Conservation (phyloP, 2,888 invertebrate species). For the Cephalotes varians region DNA sequence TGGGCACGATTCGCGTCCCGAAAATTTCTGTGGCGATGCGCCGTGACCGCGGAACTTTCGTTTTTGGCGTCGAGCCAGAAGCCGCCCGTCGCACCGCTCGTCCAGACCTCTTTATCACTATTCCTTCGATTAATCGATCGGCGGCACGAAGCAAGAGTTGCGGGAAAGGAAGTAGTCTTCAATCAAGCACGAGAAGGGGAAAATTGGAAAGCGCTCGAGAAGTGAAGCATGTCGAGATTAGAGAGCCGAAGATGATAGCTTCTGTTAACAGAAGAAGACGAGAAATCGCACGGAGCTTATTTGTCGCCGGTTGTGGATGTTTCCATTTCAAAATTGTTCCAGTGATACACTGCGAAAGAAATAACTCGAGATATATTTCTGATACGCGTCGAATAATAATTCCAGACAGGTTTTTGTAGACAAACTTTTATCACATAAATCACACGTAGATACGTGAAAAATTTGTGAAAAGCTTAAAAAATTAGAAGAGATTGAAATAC, state of each 20-base stretch:
- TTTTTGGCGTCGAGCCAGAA: slow-evolving; percentile 64
- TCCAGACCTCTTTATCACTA: slow-evolving; percentile 49
- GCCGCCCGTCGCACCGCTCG: neutral
- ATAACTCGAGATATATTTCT: neutral
- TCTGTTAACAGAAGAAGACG: slow-evolving; percentile 52
- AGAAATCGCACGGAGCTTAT: slow-evolving; percentile 37
- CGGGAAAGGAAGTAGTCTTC: slow-evolving; percentile 37
- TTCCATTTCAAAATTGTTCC: neutral
- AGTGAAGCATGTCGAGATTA: slow-evolving; percentile 62
- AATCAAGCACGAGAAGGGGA: slow-evolving; percentile 49
- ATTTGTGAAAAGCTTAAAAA: neutral
- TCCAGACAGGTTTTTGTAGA: neutral
- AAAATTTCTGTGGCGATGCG: slow-evolving; percentile 28
- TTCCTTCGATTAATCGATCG: slow-evolving; percentile 71
- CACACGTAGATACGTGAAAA: neutral
- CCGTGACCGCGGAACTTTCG: slow-evolving; percentile 38
- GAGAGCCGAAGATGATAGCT: slow-evolving; percentile 62
- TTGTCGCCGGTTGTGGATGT: neutral
- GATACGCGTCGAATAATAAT: neutral
- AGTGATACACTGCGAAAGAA: neutral
- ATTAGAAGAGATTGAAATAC: neutral
- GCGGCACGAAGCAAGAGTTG: slow-evolving; percentile 12
- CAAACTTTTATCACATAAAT: too few species aligned
- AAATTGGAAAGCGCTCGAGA: slow-evolving; percentile 69
- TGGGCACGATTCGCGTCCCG: slow-evolving; percentile 29